phyloP scores from a whole-genome alignment of 2,113 vertebrate genomes.

The Pterophyllum scalare region DNA sequence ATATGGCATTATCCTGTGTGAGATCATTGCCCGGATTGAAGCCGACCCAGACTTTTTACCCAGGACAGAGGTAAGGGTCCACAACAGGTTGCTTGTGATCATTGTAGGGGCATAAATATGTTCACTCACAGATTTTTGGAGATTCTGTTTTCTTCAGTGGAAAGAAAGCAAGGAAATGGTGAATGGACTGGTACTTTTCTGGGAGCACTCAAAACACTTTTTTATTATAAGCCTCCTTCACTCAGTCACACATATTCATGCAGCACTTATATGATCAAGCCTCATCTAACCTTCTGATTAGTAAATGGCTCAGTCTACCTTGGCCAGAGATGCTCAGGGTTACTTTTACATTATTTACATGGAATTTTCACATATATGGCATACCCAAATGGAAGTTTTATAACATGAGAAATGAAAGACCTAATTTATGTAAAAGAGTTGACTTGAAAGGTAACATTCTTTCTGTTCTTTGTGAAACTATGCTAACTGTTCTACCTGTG shows the following conservation, averaged over 20 bases:
- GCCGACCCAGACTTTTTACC: slow-evolving; percentile 95
- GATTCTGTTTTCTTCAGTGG: too few relatives aligned
- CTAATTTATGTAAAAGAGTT: not conserved
- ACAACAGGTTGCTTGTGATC: not conserved
- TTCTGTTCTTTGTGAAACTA: not conserved
- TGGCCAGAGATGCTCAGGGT: not conserved
- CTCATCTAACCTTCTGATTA: not conserved
- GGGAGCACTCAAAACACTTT: too few relatives aligned
- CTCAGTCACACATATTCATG: not conserved
- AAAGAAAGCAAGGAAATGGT: too few relatives aligned
- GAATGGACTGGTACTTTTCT: too few relatives aligned
- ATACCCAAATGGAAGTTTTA: not conserved
- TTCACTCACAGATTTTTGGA: not conserved
- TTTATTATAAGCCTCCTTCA: too few relatives aligned
- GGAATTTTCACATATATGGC: not conserved
- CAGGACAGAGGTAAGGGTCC: slow-evolving; percentile 86
- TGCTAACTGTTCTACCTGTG: not conserved
- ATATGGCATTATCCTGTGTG: slow-evolving; percentile 94
- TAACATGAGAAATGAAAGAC: not conserved
- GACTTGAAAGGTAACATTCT: not conserved
- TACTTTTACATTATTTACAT: too few relatives aligned
- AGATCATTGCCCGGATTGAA: slow-evolving; percentile 92
- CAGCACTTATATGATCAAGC: too few relatives aligned
- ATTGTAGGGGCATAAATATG: not conserved
- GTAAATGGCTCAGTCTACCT: not conserved